Evolutionary conservation across 2,888 invertebrate genomes (phyloP).

Genomic region (Meghimatium bilineatum): DNA sequence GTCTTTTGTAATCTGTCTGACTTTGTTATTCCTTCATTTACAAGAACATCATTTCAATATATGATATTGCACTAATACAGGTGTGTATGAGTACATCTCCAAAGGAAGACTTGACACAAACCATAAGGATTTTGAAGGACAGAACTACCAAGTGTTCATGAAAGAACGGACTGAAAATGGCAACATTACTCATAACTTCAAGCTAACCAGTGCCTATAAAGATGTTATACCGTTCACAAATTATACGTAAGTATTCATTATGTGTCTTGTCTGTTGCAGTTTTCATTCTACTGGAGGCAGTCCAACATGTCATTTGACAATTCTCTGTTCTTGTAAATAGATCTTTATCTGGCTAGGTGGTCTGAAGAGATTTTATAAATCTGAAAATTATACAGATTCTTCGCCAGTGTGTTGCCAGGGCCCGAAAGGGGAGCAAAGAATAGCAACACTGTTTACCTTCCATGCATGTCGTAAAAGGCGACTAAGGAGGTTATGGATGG

Average conservation of each 20-base stretch:
- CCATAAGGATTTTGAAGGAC: slow-evolving; percentile 97
- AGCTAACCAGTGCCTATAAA: slow-evolving; percentile 94
- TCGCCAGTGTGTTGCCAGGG: no score
- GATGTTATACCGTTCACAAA: slow-evolving; percentile 98
- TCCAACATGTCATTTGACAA: no score
- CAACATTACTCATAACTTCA: slow-evolving; percentile 93
- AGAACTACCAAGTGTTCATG: slow-evolving; percentile 93
- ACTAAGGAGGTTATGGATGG: no score
- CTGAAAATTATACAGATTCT: no score
- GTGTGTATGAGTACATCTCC: slow-evolving; percentile 96
- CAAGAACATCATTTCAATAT: not conserved
- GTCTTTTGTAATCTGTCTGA: not conserved
- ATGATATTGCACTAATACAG: slow-evolving; percentile 78
- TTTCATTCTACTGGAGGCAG: not conserved
- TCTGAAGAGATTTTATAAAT: no score
- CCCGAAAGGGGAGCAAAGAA: no score
- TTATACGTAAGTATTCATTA: slow-evolving; percentile 87
- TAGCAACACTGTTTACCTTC: no score
- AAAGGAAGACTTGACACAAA: slow-evolving; percentile 92
- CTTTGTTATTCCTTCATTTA: not conserved
- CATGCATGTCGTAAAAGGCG: no score
- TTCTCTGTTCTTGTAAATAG: no score
- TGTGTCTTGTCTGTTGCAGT: not conserved
- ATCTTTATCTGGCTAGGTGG: no score
- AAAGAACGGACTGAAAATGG: slow-evolving; percentile 81